A percentile compares a stretch with the other conserved stretches of the same genome.
Conservation (phyloP, 2,888 invertebrate species). For the Phengaris alcon region DNA sequence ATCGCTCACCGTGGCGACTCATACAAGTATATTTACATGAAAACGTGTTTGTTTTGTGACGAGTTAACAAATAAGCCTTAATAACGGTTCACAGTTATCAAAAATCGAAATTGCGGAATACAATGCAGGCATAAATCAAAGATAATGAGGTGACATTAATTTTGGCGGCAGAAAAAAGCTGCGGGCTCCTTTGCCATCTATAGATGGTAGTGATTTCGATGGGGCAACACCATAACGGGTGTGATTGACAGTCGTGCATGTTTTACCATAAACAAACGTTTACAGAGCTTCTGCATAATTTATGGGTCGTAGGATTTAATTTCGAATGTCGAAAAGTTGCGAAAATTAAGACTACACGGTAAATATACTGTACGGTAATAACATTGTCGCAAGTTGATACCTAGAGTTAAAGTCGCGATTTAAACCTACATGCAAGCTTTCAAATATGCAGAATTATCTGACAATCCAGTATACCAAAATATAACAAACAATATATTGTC, state of each 20-base stretch:
- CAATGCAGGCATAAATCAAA: slow-evolving; percentile 37
- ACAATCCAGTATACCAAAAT: too few relatives aligned
- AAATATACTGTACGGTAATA: neutral
- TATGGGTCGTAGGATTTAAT: slow-evolving; percentile 39
- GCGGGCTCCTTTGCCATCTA: slow-evolving; percentile 46
- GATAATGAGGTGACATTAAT: slow-evolving; percentile 39
- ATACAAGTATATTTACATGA: slow-evolving; percentile 33
- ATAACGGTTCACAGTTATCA: slow-evolving; percentile 22
- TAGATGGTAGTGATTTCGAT: slow-evolving; percentile 62
- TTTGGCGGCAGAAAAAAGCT: slow-evolving; percentile 39
- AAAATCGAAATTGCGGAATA: slow-evolving; percentile 32
- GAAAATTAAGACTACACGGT: slow-evolving; percentile 11
- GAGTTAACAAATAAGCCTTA: slow-evolving; percentile 31
- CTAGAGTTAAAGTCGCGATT: too few relatives aligned
- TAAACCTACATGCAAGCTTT: too few relatives aligned
- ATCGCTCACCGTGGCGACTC: slow-evolving; percentile 50
- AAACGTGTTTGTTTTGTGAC: slow-evolving; percentile 26
- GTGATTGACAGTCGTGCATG: slow-evolving; percentile 64
- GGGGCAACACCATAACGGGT: slow-evolving; percentile 58
- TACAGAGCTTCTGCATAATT: slow-evolving; percentile 43
- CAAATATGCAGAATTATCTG: too few relatives aligned
- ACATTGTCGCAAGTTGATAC: neutral
- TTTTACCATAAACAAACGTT: slow-evolving; percentile 58
- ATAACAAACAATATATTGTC: too few relatives aligned
- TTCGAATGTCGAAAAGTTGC: slow-evolving; percentile 26